Conservation (phyloP, 2,797 vertebrate genomes). For the Bradypodion pumilum region DNA sequence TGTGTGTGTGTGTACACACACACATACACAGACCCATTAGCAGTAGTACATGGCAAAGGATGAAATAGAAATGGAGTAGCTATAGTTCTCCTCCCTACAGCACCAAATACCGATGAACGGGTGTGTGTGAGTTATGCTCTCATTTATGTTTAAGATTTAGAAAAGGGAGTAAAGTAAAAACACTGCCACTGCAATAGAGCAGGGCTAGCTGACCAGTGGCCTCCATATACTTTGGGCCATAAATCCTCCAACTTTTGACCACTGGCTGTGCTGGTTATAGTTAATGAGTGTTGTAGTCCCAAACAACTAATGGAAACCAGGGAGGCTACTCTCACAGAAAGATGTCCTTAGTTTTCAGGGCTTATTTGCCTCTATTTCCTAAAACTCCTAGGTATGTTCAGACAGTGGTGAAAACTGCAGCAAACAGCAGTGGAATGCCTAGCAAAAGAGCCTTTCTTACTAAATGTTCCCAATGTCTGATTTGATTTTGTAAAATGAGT, state of each 20-base stretch:
- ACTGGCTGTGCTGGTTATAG: background rate
- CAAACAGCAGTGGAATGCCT: background rate
- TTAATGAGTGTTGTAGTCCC: background rate
- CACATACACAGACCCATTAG: too few species aligned
- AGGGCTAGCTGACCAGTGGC: background rate
- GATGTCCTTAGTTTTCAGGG: background rate
- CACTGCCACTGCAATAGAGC: background rate
- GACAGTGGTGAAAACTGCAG: background rate
- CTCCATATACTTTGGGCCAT: background rate
- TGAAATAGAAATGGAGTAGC: background rate
- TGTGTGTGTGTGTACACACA: too few species aligned
- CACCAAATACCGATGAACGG: background rate
- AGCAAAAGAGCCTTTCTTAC: background rate
- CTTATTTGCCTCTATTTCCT: background rate
- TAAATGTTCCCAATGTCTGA: background rate
- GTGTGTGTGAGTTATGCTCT: too few species aligned
- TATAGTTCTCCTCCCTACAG: background rate
- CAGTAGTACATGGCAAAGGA: too few species aligned
- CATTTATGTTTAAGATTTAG: background rate
- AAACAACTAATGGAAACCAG: background rate
- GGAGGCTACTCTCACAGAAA: background rate
- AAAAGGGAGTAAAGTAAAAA: background rate
- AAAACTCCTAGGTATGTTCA: background rate
- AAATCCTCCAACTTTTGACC: background rate
- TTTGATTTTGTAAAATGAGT: background rate